phyloP scores from a whole-genome alignment of 2,888 invertebrate species.

The Lasioglossum calceatum region DNA sequence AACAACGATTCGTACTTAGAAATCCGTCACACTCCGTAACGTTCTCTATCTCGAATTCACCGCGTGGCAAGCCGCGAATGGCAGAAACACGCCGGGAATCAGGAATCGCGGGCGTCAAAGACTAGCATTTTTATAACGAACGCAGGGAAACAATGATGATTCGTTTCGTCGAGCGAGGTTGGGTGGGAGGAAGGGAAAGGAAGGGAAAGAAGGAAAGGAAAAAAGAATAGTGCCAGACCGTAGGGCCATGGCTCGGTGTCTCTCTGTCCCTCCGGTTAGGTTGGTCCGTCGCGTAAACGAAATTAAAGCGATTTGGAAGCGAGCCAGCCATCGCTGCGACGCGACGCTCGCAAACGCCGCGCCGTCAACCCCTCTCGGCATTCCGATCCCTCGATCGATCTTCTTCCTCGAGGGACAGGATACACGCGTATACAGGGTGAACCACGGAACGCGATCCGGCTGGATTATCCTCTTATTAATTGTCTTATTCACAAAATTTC shows the following conservation, averaged over 20 bases:
- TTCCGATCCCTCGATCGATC: conserved; percentile 73
- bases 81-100: neutral
- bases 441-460: neutral
- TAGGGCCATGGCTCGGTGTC: neutral
- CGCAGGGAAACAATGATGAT: conserved; percentile 10
- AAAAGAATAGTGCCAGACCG: neutral
- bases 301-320: conserved; percentile 78
- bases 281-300: conserved; percentile 72
- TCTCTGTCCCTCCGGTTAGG: conserved; percentile 20
- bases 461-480: neutral
- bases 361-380: conserved; percentile 60
- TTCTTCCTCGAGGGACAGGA: conserved; percentile 62
- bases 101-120: neutral
- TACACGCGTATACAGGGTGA: conserved; percentile 36
- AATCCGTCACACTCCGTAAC: no score
- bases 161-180: neutral
- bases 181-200: no score
- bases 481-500: neutral
- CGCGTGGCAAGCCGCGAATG: neutral
- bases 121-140: neutral
- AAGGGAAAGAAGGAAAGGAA: neutral
- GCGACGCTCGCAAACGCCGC: conserved; percentile 31
- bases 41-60: no score
- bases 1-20: no score
- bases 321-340: conserved; percentile 72